Conservation (phyloP, 2,113 vertebrate species). For the Triplophysa siluroides region DNA sequence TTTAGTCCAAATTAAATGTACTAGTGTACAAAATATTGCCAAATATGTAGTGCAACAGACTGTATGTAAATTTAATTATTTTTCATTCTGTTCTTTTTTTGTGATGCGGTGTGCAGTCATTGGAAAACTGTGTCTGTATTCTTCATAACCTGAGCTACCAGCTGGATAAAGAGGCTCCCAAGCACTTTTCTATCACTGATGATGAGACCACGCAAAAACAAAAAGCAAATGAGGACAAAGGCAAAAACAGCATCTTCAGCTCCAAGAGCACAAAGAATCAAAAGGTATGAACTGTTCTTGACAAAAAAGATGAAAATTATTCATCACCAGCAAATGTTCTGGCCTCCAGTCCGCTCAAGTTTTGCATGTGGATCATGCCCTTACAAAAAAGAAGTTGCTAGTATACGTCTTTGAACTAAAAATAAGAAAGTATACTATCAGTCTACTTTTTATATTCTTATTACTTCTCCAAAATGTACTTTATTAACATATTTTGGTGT, state of each 20-base stretch:
- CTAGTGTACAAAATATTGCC: too few species aligned
- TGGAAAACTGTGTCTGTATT: slow-evolving; percentile 93
- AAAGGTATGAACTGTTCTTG: slow-evolving; percentile 12
- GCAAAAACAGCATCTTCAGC: slow-evolving; percentile 86
- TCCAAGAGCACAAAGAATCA: slow-evolving; percentile 80
- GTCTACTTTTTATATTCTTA: too few species aligned
- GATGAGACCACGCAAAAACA: slow-evolving; percentile 13
- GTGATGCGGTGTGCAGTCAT: slow-evolving; percentile 71
- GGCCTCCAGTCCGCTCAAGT: too few species aligned
- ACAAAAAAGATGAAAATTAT: neutral
- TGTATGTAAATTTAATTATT: slow-evolving; percentile 29
- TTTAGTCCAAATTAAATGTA: too few species aligned
- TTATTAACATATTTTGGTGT: too few species aligned
- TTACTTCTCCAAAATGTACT: too few species aligned
- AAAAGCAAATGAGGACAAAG: slow-evolving; percentile 63
- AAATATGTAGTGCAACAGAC: neutral
- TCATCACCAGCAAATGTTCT: too few species aligned
- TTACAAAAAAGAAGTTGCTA: too few species aligned
- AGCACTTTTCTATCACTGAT: slow-evolving; percentile 68
- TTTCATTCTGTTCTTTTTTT: neutral
- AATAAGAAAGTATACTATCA: too few species aligned
- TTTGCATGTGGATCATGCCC: too few species aligned
- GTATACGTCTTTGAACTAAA: too few species aligned
- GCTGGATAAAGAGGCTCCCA: slow-evolving; percentile 81
- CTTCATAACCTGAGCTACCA: slow-evolving; percentile 92